Percentiles rank a stretch among this genome's conserved stretches.
Evolutionary conservation across 2,113 vertebrate species (phyloP).

Genomic region (Camelus dromedarius): DNA sequence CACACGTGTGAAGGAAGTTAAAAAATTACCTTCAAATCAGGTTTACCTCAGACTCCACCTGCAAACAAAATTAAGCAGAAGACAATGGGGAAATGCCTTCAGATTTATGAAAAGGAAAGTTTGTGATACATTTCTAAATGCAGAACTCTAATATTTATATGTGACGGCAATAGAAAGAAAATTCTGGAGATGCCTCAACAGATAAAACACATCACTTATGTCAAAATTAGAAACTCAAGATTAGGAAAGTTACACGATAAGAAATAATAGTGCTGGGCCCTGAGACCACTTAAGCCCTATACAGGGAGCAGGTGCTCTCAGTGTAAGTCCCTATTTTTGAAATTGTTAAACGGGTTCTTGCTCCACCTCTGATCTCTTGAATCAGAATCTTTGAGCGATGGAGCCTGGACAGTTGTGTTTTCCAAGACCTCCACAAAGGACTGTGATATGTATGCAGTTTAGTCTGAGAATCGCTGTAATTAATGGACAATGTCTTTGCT

Average conservation of each 20-base stretch:
- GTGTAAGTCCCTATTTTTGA: background rate
- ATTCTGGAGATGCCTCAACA: background rate
- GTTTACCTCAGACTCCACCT: background rate
- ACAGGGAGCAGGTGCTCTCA: background rate
- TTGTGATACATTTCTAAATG: background rate
- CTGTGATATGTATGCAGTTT: background rate
- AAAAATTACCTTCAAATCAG: background rate
- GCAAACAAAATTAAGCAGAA: background rate
- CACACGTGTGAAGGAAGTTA: background rate
- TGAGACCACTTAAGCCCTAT: background rate
- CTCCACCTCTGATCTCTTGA: background rate
- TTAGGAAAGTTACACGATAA: background rate
- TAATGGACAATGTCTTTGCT: background rate
- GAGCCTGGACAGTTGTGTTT: background rate
- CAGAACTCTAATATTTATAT: background rate
- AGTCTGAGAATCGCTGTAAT: background rate
- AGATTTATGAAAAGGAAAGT: background rate
- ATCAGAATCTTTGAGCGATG: background rate
- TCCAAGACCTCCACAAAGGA: background rate
- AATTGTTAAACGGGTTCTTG: background rate
- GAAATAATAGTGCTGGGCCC: background rate
- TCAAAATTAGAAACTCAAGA: constrained; percentile 41
- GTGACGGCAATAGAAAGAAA: background rate
- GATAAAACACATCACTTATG: background rate
- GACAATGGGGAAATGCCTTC: background rate